Conservation (phyloP, 2,888 invertebrate species). For the Acrobasis repandana region DNA sequence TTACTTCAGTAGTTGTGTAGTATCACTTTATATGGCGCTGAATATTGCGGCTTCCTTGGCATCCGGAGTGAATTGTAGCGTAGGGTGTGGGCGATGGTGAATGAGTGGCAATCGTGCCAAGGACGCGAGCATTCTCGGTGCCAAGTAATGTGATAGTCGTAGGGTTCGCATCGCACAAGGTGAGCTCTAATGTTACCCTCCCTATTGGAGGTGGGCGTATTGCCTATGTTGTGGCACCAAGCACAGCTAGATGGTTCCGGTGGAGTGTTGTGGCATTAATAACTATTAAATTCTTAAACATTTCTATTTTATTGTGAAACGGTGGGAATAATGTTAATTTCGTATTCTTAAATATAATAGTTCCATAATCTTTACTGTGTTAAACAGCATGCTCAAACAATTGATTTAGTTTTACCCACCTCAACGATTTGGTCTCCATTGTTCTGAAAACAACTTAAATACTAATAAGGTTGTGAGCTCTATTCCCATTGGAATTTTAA, state of each 20-base stretch:
- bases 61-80: slow-evolving; percentile 16
- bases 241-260: slow-evolving; percentile 73
- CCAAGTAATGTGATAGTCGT: slow-evolving; percentile 60
- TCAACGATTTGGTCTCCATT: slow-evolving; percentile 64
- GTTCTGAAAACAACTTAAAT: slow-evolving; percentile 67
- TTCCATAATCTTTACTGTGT: slow-evolving; percentile 54
- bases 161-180: slow-evolving; percentile 83
- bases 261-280: slow-evolving; percentile 64
- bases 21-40: slow-evolving; percentile 68
- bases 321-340: slow-evolving; percentile 55
- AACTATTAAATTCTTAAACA: slow-evolving; percentile 52
- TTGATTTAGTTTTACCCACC: slow-evolving; percentile 57
- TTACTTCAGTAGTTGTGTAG: slow-evolving; percentile 79
- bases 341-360: slow-evolving; percentile 38
- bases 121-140: slow-evolving; percentile 49
- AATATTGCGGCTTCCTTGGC: slow-evolving; percentile 44
- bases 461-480: slow-evolving; percentile 82
- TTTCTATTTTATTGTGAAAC: slow-evolving; percentile 50
- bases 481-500: slow-evolving; percentile 80
- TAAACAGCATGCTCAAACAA: slow-evolving; percentile 64
- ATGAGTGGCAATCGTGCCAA: slow-evolving; percentile 32
- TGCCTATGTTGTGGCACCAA: slow-evolving; percentile 80
- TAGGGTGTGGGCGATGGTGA: slow-evolving; percentile 22
- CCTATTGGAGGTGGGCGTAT: slow-evolving; percentile 83
- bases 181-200: slow-evolving; percentile 81